These are phyloP conservation scores for Globia sparganii DNA, from an alignment of 2,888 invertebrate genomes.

Conservation along the genomic window DNA sequence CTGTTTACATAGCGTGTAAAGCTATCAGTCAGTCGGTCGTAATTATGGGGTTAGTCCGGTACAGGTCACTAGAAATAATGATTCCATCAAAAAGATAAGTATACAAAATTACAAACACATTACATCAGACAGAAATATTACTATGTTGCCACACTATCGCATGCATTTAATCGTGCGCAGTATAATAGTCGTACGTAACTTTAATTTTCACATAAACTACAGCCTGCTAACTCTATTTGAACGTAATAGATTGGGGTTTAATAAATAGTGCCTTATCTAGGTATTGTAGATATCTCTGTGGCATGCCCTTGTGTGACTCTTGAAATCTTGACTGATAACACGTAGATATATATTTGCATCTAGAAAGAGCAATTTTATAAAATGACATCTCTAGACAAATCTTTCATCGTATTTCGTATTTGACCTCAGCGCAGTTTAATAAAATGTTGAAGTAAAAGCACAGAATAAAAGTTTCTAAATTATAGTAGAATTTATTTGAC, in stretches of 20 bases:
- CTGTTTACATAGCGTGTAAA: conserved; percentile 31
- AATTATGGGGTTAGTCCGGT: conserved; percentile 23
- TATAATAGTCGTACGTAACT: conserved; percentile 46
- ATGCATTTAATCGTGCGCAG: conserved; percentile 49
- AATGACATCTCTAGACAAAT: conserved; percentile 66
- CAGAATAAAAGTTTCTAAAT: conserved; percentile 62
- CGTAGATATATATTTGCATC: conserved; percentile 68
- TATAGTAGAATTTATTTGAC: conserved; percentile 64
- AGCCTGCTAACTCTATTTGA: conserved; percentile 40
- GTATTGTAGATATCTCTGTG: conserved; percentile 33
- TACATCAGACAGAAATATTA: conserved; percentile 26
- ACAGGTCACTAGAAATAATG: conserved; percentile 50
- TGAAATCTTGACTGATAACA: conserved; percentile 52
- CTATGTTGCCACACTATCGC: conserved; percentile 44
- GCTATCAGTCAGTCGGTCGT: background rate
- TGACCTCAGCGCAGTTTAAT: conserved; percentile 48
- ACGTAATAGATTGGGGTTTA: conserved; percentile 34
- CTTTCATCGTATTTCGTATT: conserved; percentile 54
- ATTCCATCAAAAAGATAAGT: conserved; percentile 47
- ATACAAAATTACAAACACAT: conserved; percentile 46
- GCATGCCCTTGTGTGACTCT: conserved; percentile 41
- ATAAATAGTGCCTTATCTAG: conserved; percentile 45
- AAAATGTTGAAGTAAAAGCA: conserved; percentile 34
- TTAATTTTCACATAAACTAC: conserved; percentile 53
- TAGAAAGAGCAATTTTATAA: conserved; percentile 68